Base-by-base conservation (phyloP, 2,113 vertebrate species). In the Antechinus flavipes region DNA sequence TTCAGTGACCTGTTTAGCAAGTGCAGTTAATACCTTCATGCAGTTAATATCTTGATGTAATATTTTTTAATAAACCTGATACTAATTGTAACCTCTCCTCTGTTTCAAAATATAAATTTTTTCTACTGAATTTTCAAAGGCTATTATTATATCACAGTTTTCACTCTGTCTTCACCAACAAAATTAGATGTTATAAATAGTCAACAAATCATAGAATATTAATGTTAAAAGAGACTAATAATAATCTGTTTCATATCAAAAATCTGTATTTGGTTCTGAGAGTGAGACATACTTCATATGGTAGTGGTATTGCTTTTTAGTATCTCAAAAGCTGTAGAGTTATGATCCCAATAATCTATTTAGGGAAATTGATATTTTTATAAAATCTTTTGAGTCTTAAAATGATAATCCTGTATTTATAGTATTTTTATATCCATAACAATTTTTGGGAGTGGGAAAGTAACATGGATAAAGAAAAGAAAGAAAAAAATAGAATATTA, bases 121-220 rank as follows among this genome's bases (percentile, higher is more conserved):
- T 10, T 23, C 4, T 1, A 8, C 58, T n/a, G 24, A 11, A 90
- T 46, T 0, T 61, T 2, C 47, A 30, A 2, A 54, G 23, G 6
- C 10, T 42, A 2, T n/a, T 1, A 23, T 11, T 10, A 35, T 0
- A 76, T 46, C 3, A 23, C 1, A 2, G n/a, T 2, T 0, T 84
- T 47, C 14, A 2, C 19, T 50, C 7, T 90, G 55, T 96, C 5
- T 8, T 49, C 2, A 6, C 25, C 54, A 30, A 84, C 7, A 90
- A 93, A 27, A n/a, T 1, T 53, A 56, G 25, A 12, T 7, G 26
- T 68, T 46, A 25, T 11, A 68, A 47, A 91, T 52, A 25, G 16
- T 68, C 16, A 90, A 8, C 23, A 47, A 0, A 9, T 53, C 26
- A 91, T 54, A 90, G 30, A 14, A 9, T 91, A 5, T 42, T 8